Conservation (phyloP, 1,140 invertebrate species). For the Whitmania pigra region DNA sequence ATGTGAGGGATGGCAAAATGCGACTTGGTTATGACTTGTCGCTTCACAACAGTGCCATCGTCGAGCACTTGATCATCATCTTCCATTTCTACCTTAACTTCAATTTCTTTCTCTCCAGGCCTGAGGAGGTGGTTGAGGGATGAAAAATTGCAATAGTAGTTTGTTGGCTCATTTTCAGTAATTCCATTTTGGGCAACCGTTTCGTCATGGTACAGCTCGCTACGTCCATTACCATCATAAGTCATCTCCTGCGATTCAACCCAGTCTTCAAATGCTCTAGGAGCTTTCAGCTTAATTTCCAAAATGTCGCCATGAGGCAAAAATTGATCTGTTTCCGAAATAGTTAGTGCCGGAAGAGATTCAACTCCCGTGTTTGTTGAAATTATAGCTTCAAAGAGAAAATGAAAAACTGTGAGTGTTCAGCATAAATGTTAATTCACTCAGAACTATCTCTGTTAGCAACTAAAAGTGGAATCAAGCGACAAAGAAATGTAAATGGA, state of each 20-base stretch:
- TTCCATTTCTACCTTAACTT: constrained; percentile 14
- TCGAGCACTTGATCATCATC: constrained; percentile 14
- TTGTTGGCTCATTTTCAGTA: background rate
- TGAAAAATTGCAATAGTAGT: background rate
- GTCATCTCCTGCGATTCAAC: constrained; percentile 14
- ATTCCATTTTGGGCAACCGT: background rate
- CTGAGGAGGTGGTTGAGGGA: background rate
- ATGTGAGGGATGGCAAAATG: constrained; percentile 6
- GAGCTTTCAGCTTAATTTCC: constrained; percentile 63
- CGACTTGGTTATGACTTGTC: constrained; percentile 14
- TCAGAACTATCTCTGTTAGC: no score
- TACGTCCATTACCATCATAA: constrained; percentile 5
- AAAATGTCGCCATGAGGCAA: constrained; percentile 67
- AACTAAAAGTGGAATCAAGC: no score
- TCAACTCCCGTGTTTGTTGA: no score
- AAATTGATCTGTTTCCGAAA: constrained; percentile 39
- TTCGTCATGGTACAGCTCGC: background rate
- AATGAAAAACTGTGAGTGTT: no score
- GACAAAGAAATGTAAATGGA: no score
- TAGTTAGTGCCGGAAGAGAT: no score
- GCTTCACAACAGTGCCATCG: constrained; percentile 3
- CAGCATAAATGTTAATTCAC: no score
- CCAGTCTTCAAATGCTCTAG: constrained; percentile 44
- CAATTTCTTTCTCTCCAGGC: constrained; percentile 8
- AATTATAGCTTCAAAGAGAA: no score